Evolutionary conservation across 2,113 vertebrate genomes (phyloP).

Genomic region (Cavia aperea): DNA sequence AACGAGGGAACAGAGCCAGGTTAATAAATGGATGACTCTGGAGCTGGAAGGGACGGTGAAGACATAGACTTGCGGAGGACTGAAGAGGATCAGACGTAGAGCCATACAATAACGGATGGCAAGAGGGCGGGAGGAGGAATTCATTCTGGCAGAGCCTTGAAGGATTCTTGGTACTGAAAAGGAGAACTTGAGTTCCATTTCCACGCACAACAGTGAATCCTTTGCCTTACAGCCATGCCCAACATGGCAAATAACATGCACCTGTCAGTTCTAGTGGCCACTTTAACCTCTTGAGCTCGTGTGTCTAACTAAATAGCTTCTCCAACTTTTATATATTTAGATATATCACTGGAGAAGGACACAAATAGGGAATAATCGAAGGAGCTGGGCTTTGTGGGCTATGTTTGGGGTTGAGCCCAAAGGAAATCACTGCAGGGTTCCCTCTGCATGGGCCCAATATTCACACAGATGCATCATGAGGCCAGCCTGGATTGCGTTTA

Average conservation of each 20-base stretch:
- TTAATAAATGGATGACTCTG: neutral
- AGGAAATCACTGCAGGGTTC: neutral
- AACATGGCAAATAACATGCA: neutral
- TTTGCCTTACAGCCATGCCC: neutral
- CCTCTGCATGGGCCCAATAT: neutral
- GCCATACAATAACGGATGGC: neutral
- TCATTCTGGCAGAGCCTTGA: neutral
- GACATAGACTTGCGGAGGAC: neutral
- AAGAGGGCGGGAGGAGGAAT: neutral
- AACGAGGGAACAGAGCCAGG: neutral
- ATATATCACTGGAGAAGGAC: neutral
- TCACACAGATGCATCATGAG: neutral
- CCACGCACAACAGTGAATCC: neutral
- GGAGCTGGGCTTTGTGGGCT: neutral
- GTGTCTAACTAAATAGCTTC: neutral
- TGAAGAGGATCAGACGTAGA: neutral
- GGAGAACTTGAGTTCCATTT: neutral
- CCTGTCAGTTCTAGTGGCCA: neutral
- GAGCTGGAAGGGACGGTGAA: neutral
- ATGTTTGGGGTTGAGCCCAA: constrained; percentile 1
- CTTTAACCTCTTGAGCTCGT: neutral
- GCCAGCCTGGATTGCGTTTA: neutral
- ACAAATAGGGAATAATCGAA: neutral
- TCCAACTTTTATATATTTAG: neutral
- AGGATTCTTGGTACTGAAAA: neutral